phyloP scores from a whole-genome alignment of 2,888 invertebrate genomes.

The Aproaerema taeniolella region DNA sequence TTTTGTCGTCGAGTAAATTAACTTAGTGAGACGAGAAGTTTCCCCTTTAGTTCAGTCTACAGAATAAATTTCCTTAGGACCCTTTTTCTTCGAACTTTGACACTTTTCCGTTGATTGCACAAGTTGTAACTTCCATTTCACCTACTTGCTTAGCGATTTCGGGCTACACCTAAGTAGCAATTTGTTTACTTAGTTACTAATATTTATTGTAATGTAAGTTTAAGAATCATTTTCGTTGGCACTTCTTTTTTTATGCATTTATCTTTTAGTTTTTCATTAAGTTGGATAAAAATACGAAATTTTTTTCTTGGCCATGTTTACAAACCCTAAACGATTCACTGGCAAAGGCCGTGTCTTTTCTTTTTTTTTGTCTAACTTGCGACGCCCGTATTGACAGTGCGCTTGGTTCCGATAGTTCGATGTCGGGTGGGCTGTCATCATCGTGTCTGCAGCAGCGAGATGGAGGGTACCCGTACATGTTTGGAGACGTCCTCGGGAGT shows the following conservation, averaged over 20 bases:
- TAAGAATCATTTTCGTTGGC: too few species aligned
- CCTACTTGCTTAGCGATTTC: constrained; percentile 13
- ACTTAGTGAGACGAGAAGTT: constrained; percentile 55
- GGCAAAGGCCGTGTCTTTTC: too few species aligned
- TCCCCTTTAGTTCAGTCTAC: constrained; percentile 38
- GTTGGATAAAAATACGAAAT: too few species aligned
- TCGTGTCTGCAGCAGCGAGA: constrained; percentile 92
- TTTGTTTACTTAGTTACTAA: not conserved
- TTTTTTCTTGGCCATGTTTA: too few species aligned
- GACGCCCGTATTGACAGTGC: constrained; percentile 25
- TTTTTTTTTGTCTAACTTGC: too few species aligned
- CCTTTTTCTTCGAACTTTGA: constrained; percentile 15
- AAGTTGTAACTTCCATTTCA: constrained; percentile 6
- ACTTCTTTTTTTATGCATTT: too few species aligned
- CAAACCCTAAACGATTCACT: too few species aligned
- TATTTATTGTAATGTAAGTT: too few species aligned
- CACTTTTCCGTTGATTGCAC: too few species aligned
- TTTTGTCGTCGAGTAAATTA: constrained; percentile 61
- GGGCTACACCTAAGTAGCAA: too few species aligned
- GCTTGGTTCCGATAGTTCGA: constrained; percentile 81
- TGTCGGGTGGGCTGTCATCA: constrained; percentile 89
- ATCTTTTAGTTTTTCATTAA: too few species aligned
- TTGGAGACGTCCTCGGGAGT: constrained; percentile 89
- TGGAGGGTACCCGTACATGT: constrained; percentile 92
- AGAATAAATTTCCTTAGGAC: constrained; percentile 29